phyloP scores from a whole-genome alignment of 2,797 vertebrate genomes.

The Argya squamiceps region DNA sequence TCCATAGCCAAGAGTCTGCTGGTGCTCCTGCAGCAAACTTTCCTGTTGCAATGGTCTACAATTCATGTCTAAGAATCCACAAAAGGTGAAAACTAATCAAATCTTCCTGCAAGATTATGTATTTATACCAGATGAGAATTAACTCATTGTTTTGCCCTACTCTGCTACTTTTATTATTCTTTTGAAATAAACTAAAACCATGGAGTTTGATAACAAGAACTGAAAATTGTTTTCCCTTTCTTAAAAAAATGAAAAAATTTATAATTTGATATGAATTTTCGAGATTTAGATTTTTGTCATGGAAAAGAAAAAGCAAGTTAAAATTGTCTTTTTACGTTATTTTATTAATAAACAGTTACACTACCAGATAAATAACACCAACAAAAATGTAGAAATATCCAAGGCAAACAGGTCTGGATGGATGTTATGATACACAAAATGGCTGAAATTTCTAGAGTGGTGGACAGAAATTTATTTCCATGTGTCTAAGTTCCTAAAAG shows the following conservation, averaged over 20 bases:
- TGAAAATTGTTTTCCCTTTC: neutral
- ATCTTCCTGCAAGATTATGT: neutral
- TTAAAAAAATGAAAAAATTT: neutral
- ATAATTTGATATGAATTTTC: neutral
- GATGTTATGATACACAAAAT: neutral
- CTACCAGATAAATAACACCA: neutral
- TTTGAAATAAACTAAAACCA: neutral
- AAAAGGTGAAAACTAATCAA: neutral
- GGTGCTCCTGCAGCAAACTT: neutral
- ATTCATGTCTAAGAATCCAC: neutral
- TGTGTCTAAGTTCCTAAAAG: neutral
- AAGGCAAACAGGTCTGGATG: neutral
- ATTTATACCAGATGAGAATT: neutral
- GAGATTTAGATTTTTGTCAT: neutral
- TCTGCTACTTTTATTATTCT: neutral
- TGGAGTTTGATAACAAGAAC: neutral
- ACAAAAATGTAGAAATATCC: neutral
- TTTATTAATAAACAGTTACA: neutral
- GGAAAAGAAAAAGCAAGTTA: neutral
- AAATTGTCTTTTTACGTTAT: neutral
- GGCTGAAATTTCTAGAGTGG: neutral
- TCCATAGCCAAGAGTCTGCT: neutral
- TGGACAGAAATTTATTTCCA: neutral
- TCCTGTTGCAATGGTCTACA: neutral
- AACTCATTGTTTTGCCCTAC: neutral